Evolutionary conservation across 1,140 invertebrate species (phyloP), one percentile per base, ranked within the genome.

Genomic region (Anastrepha obliqua): DNA sequence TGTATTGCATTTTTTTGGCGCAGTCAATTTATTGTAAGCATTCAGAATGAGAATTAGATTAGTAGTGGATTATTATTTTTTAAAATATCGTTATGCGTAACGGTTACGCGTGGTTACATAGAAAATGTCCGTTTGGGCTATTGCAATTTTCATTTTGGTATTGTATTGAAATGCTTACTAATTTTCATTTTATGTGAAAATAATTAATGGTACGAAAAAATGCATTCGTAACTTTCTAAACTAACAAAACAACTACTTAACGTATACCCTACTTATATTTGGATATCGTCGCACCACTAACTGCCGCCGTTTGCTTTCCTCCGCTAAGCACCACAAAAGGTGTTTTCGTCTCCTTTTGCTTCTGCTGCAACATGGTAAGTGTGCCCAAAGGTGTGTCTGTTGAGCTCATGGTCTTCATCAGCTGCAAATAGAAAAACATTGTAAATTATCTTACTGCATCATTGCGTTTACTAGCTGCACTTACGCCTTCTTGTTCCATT

Each of bases 321-420:
- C 99, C 98, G 93, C 97, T 98, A 3, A 99, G 95, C 81, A 99
- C 96, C 89, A 99, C 96, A 94, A 97, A 99, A 0, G 99, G 96
- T 9, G 98, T 98, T 90, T 99, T 97, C 3, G 98, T 97, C 94
- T 99, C 97, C 92, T 98, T 98, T 93, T 99, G 99, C 91, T 99
- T 99, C 51, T 98, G 97, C 94, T 99, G 97, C 87, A 99, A 94
- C 94, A 99, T 96, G 90, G 97, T 97, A 29, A 99, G 94, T 2
- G 99, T 99, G 89, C 97, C 97, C 20, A 99, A 94, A 7, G 99
- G 99, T 0, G 99, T 99, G 93, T 99, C 99, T 6, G 98, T 99
- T 9, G 98, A 99, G 90, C 98, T 99, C 98, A 99, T 99, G 91
- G 98, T 97, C 93, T 98, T 98, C 97, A 99, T 98, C 89, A 99